phyloP scores from a whole-genome alignment of 2,113 vertebrate genomes.

The Larimichthys polyactis region DNA sequence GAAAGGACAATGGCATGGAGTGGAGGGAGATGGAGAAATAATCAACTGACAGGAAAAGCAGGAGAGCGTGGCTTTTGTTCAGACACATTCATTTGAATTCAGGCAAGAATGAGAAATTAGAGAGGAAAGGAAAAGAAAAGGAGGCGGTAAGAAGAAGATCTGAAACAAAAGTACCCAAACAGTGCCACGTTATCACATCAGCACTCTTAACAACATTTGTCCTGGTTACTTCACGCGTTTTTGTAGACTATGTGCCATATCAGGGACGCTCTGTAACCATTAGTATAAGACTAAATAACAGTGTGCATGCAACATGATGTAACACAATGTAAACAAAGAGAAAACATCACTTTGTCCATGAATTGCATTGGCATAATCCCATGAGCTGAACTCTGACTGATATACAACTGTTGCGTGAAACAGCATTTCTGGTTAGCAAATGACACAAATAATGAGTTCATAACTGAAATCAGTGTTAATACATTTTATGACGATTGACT shows the following conservation, averaged over 20 bases:
- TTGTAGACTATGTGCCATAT: not conserved
- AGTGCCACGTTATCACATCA: not conserved
- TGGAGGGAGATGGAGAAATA: not conserved
- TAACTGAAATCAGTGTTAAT: not conserved
- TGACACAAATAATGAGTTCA: not conserved
- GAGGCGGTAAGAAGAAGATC: not conserved
- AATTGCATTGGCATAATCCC: too few relatives aligned
- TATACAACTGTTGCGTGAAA: not conserved
- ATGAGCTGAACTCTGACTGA: too few relatives aligned
- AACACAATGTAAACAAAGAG: not conserved
- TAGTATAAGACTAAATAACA: not conserved
- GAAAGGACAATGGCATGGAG: conserved; percentile 40
- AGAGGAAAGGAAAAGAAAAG: not conserved
- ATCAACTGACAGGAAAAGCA: conserved; percentile 19
- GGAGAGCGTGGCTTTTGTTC: not conserved
- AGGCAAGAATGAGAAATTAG: not conserved
- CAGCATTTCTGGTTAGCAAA: not conserved
- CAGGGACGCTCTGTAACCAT: not conserved
- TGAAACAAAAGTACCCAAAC: not conserved
- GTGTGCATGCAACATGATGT: not conserved
- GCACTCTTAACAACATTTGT: not conserved
- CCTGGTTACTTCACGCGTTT: not conserved
- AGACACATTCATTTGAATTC: not conserved
- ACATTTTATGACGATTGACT: not conserved
- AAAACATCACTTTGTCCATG: not conserved